These are phyloP conservation scores for Eurystomus glaucurus DNA, from an alignment of 2,797 vertebrate species.

Conservation along the genomic window DNA sequence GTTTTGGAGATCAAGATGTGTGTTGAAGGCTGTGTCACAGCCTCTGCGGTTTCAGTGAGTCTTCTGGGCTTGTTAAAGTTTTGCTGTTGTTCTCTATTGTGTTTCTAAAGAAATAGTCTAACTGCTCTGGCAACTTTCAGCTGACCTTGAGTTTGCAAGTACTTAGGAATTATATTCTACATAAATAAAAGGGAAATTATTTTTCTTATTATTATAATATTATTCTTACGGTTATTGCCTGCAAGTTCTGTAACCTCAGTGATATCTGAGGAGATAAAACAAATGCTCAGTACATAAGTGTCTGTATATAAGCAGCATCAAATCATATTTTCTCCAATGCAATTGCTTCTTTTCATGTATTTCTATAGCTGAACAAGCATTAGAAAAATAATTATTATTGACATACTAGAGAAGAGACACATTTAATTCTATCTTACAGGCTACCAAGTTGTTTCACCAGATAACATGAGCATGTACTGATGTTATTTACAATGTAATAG, in stretches of 20 bases:
- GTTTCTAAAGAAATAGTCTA: background rate
- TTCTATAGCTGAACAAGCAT: constrained; percentile 23
- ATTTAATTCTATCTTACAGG: background rate
- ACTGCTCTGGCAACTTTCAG: constrained; percentile 30
- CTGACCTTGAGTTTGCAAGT: constrained; percentile 50
- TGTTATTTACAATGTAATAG: background rate
- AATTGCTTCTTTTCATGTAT: constrained; percentile 46
- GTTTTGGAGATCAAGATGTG: background rate
- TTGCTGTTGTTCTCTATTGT: background rate
- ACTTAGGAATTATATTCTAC: background rate
- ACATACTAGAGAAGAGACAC: background rate
- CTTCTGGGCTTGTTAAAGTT: background rate
- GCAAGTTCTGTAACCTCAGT: constrained; percentile 8
- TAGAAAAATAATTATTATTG: constrained; percentile 59
- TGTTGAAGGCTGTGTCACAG: background rate
- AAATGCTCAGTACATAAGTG: background rate
- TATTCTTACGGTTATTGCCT: constrained; percentile 28
- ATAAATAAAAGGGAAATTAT: constrained; percentile 37
- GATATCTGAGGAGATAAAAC: constrained; percentile 31
- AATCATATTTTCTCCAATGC: constrained; percentile 13
- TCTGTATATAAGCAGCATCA: constrained; percentile 30
- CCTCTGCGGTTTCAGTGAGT: background rate
- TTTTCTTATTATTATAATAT: background rate
- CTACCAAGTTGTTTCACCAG: background rate
- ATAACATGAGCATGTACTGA: background rate